Conservation (phyloP, 2,113 vertebrate species). For the Pteruthius melanotis region DNA sequence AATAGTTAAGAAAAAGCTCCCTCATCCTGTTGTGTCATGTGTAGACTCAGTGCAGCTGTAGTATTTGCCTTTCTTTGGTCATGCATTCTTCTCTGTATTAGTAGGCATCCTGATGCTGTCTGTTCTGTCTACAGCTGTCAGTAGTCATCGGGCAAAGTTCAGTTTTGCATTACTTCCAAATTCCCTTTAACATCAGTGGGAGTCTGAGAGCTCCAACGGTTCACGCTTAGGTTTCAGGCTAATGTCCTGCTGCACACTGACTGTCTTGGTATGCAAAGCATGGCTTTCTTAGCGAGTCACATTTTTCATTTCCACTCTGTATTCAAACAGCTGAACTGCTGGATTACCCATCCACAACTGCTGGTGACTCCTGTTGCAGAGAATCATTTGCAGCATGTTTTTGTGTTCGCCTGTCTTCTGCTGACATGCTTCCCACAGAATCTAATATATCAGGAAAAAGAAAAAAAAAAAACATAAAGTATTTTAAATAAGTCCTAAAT, state of each 20-base stretch:
- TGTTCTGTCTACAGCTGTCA: background rate
- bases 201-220: background rate
- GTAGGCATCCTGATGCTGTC: background rate
- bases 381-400: slow-evolving; percentile 76
- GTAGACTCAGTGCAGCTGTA: background rate
- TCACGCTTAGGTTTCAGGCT: background rate
- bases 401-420: slow-evolving; percentile 76
- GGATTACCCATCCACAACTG: slow-evolving; percentile 79
- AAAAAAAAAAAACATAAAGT: background rate
- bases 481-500: background rate
- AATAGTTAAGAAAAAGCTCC: background rate
- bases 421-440: slow-evolving; percentile 80
- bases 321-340: background rate
- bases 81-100: background rate
- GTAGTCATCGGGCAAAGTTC: background rate
- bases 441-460: slow-evolving; percentile 30
- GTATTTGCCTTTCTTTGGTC: background rate
- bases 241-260: background rate
- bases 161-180: background rate
- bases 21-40: background rate
- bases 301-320: background rate
- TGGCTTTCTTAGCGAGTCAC: background rate
- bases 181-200: background rate
- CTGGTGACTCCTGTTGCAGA: slow-evolving; percentile 77
- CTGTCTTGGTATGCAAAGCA: background rate